Base-by-base conservation (phyloP, 2,113 vertebrate genomes). In the Entomyzon cyanotis region DNA sequence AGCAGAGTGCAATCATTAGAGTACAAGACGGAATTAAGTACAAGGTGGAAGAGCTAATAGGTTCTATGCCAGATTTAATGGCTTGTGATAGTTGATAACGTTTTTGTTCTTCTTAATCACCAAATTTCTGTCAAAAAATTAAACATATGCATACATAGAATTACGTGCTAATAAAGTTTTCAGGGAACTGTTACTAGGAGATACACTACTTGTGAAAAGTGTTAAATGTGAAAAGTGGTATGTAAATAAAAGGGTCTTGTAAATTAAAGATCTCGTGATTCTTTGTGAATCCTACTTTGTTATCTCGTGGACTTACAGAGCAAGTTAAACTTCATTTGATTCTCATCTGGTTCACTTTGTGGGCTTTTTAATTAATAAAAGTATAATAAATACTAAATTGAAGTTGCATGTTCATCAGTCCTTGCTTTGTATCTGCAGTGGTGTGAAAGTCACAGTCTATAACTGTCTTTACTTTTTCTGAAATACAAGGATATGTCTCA, bases 71-170 rank as follows among this genome's bases (percentile, higher is more conserved):
- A 39, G 10, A 17, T 82, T 10, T 46, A 60, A 7, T 22, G 11
- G 30, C 9, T 65, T 12, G 5, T 37, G 33, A 18, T 53, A 15
- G 17, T 33, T 59, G 15, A 27, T 53, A 20, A 28, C 37, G 35
- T 42, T 85, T 23, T 42, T 84, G 5, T 5, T 87, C 9, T 80
- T 68, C 15, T 55, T 50, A 42, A 39, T 75, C 11, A 33, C 4
- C 8, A 50, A 0, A 59, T 46, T 4, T 69, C 12, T 53, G 28
- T 19, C 4, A 19, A 28, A 30, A 85, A 42, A 25, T 3, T 2
- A 41, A 11, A 2, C 0, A 0, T 21, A 1, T 35, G 11, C 2
- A 12, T 46, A 13, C 4, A 1, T 6, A 59, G 20, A 37, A 27
- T 46, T 84, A n/a, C 5, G 20, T 1, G 8, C 15, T 12, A 62